These are phyloP conservation scores for Callopanchax toddi DNA, from an alignment of 2,113 vertebrate species.

Conservation along the genomic window DNA sequence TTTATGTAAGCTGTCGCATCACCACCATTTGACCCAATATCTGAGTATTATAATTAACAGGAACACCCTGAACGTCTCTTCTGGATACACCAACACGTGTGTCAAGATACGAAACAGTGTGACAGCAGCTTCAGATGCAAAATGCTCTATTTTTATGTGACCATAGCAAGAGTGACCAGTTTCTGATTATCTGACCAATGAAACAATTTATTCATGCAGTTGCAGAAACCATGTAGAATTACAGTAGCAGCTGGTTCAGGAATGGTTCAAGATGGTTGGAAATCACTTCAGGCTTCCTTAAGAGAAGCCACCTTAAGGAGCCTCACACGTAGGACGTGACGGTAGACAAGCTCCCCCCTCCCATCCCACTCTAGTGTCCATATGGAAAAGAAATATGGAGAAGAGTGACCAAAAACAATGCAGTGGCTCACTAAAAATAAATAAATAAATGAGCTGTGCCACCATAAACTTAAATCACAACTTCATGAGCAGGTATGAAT, in stretches of 20 bases:
- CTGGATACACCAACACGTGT: no score
- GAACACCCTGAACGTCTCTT: no score
- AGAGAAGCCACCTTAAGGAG: conserved; percentile 53
- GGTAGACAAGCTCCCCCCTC: conserved; percentile 42
- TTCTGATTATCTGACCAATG: background rate
- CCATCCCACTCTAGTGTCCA: conserved; percentile 63
- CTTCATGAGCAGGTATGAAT: conserved; percentile 63
- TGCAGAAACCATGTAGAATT: conserved; percentile 18
- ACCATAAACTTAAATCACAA: conserved; percentile 53
- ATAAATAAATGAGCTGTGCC: conserved; percentile 58
- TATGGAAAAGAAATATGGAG: conserved; percentile 80
- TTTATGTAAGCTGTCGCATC: no score
- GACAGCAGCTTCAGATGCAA: conserved; percentile 12
- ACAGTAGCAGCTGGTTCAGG: conserved; percentile 9
- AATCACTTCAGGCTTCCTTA: conserved; percentile 48
- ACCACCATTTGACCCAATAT: no score
- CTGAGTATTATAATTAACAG: no score
- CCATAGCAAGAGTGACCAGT: no score
- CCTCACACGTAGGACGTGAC: conserved; percentile 46
- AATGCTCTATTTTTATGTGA: conserved; percentile 2
- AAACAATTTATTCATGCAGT: conserved; percentile 51
- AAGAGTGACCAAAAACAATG: conserved; percentile 27
- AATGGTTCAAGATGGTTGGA: conserved; percentile 33
- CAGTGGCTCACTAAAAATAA: conserved; percentile 1
- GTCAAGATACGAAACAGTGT: no score